These are phyloP conservation scores for Heptranchias perlo DNA, from an alignment of 2,113 vertebrate species.

Conservation along the genomic window DNA sequence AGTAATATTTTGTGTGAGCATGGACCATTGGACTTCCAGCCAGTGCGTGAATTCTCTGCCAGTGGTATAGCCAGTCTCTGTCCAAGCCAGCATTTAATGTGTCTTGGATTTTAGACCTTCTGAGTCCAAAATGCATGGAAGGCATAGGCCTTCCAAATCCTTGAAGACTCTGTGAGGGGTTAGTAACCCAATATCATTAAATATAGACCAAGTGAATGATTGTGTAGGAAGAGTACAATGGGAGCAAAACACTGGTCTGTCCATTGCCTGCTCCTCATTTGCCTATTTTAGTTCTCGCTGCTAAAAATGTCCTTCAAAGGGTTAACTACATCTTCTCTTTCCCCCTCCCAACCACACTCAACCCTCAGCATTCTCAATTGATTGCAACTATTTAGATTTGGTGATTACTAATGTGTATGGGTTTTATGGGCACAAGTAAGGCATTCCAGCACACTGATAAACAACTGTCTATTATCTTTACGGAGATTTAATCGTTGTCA, in stretches of 20 bases:
- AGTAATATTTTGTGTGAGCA: neutral
- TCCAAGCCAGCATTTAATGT: neutral
- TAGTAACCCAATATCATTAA: neutral
- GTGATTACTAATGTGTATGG: neutral
- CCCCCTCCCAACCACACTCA: neutral
- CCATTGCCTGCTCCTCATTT: neutral
- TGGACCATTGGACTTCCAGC: neutral
- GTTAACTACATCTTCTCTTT: neutral
- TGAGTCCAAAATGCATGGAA: neutral
- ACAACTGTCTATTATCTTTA: neutral
- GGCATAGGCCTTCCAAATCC: neutral
- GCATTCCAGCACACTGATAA: conserved; percentile 12
- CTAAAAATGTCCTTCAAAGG: neutral
- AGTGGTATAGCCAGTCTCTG: too few relatives aligned
- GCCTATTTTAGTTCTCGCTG: neutral
- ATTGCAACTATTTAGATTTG: conserved; percentile 16
- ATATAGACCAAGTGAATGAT: neutral
- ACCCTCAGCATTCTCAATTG: too few relatives aligned
- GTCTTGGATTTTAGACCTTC: neutral
- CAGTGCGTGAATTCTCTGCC: neutral
- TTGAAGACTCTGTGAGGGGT: neutral
- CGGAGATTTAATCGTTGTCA: neutral
- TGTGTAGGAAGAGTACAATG: neutral
- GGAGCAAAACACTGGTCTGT: neutral
- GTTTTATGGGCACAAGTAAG: neutral